Conservation (phyloP, 2,113 vertebrate species). For the Bothrops jararaca region DNA sequence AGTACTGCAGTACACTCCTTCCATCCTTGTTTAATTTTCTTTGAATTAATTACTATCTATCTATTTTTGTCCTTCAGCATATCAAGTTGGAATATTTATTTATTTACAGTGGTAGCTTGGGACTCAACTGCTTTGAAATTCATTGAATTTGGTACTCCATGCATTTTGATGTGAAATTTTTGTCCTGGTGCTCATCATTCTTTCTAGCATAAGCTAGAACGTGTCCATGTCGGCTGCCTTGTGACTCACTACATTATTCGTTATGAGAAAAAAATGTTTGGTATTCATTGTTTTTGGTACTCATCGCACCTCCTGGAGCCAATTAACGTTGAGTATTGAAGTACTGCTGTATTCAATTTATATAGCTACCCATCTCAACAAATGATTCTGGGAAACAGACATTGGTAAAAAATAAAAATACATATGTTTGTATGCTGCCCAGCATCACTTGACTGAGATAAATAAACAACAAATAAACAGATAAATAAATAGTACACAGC, state of each 20-base stretch:
- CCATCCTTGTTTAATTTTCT: not conserved
- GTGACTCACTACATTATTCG: too few species aligned
- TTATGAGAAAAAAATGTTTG: too few species aligned
- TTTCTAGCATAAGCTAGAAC: too few species aligned
- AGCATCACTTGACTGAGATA: too few species aligned
- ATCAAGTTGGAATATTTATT: not conserved
- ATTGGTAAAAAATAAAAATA: not conserved
- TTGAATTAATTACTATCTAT: not conserved
- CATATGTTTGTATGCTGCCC: not conserved
- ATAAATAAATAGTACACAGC: not conserved
- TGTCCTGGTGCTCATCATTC: too few species aligned
- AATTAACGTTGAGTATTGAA: too few species aligned
- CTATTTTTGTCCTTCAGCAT: not conserved
- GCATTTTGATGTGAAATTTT: too few species aligned
- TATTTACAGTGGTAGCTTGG: not conserved
- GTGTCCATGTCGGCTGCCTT: too few species aligned
- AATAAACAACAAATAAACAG: not conserved
- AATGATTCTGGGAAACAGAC: not conserved
- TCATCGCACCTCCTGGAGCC: too few species aligned
- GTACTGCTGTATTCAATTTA: not conserved
- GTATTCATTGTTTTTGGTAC: too few species aligned
- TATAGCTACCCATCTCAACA: not conserved
- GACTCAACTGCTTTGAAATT: too few species aligned
- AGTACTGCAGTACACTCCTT: not conserved
- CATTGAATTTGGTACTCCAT: too few species aligned